A percentile compares a stretch with the other conserved stretches of the same genome.
Evolutionary conservation across 1,140 invertebrate genomes (phyloP).

Genomic region (Mycetomoellerius zeteki): DNA sequence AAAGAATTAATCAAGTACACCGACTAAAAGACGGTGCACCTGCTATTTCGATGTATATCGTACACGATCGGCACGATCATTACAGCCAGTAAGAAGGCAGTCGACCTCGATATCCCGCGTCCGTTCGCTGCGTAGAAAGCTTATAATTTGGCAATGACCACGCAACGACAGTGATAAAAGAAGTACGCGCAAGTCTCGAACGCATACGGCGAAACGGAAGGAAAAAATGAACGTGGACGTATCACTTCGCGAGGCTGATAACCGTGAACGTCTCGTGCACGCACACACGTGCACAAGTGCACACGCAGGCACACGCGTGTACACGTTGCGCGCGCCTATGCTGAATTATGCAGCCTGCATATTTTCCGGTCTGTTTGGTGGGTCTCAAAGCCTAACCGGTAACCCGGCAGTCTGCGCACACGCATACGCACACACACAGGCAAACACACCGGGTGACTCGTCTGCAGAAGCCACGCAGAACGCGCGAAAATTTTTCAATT

Average conservation of each 20-base stretch:
- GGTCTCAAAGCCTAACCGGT: slow-evolving; percentile 85
- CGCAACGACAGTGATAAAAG: slow-evolving; percentile 28
- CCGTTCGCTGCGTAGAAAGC: slow-evolving; percentile 71
- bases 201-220: slow-evolving; percentile 69
- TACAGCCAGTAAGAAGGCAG: slow-evolving; percentile 59
- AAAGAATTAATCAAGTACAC: slow-evolving; percentile 25
- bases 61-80: slow-evolving; percentile 32
- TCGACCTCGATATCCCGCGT: slow-evolving; percentile 78
- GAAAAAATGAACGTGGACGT: slow-evolving; percentile 49
- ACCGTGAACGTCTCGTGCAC: slow-evolving; percentile 60
- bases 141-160: slow-evolving; percentile 79
- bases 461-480: slow-evolving; percentile 83
- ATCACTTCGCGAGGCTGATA: slow-evolving; percentile 59
- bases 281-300: not conserved
- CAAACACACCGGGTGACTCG: slow-evolving; percentile 71
- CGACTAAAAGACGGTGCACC: slow-evolving; percentile 30
- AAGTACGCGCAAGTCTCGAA: slow-evolving; percentile 58
- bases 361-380: slow-evolving; percentile 87
- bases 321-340: slow-evolving; percentile 71
- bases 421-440: not conserved
- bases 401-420: slow-evolving; percentile 77
- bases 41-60: slow-evolving; percentile 22
- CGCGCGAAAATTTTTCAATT: slow-evolving; percentile 79
- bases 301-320: slow-evolving; percentile 30
- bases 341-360: slow-evolving; percentile 86